A percentile compares a stretch with the other conserved stretches of the same genome.
phyloP scores from a whole-genome alignment of 2,888 invertebrate species.

The Tolmerus cingulatus region DNA sequence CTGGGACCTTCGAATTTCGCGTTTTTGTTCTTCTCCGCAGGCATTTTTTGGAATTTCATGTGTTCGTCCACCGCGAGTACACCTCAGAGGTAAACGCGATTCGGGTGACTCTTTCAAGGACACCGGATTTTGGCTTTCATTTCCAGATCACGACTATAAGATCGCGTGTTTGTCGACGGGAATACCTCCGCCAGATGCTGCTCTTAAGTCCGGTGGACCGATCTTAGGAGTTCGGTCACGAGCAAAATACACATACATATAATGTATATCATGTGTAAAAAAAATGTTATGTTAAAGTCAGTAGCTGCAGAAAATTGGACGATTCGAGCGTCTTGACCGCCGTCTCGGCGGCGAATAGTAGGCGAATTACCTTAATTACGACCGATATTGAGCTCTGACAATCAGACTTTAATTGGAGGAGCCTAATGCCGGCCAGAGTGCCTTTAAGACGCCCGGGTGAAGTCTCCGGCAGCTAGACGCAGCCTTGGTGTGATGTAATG shows the following conservation, averaged over 20 bases:
- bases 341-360: background rate
- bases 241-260: background rate
- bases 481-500: slow-evolving; percentile 13
- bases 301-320: background rate
- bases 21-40: background rate
- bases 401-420: background rate
- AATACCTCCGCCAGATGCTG: background rate
- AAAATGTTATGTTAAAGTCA: background rate
- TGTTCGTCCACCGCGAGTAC: background rate
- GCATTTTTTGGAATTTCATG: background rate
- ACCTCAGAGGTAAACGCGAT: background rate
- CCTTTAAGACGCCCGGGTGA: background rate
- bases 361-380: slow-evolving; percentile 8
- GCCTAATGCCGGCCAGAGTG: background rate
- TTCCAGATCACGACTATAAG: slow-evolving; percentile 17
- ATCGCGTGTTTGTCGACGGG: background rate
- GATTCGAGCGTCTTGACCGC: background rate
- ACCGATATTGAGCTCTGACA: slow-evolving; percentile 17
- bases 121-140: slow-evolving; percentile 29
- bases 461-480: background rate
- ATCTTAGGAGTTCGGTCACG: background rate
- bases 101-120: slow-evolving; percentile 24
- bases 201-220: background rate
- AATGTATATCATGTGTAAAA: too few species aligned
- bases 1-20: background rate